Conservation (phyloP, 2,113 vertebrate species). For the Corythornis vintsioides region DNA sequence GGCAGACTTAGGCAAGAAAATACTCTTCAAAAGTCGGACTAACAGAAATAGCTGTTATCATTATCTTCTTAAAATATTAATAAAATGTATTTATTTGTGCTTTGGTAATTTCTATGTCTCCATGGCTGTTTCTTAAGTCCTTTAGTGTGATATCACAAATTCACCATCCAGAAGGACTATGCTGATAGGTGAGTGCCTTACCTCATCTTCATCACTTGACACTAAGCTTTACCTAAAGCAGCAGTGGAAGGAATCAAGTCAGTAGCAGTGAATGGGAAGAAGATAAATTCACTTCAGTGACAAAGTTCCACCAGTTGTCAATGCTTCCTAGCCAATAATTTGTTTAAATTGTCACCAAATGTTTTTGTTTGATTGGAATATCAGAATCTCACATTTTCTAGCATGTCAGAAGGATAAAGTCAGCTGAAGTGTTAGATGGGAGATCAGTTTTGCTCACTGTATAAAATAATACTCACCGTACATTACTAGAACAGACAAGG, state of each 20-base stretch:
- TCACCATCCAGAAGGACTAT: background rate
- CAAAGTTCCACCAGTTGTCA: background rate
- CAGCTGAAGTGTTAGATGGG: background rate
- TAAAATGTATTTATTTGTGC: background rate
- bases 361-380: background rate
- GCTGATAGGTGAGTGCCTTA: background rate
- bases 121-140: background rate
- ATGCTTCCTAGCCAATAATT: background rate
- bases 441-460: background rate
- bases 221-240: background rate
- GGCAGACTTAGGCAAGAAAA: background rate
- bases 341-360: background rate
- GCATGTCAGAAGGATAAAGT: background rate
- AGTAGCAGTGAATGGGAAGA: background rate
- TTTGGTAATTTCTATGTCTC: background rate
- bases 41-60: background rate
- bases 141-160: background rate
- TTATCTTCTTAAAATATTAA: background rate
- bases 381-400: background rate
- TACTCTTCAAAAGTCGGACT: background rate
- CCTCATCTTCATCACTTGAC: background rate
- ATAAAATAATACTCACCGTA: background rate
- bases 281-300: background rate
- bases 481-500: slow-evolving; percentile 20
- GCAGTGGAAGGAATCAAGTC: background rate